A percentile compares a stretch with the other conserved stretches of the same genome.
These are phyloP conservation scores for Toxostoma redivivum DNA, from an alignment of 2,113 vertebrate genomes.

Conservation along the genomic window DNA sequence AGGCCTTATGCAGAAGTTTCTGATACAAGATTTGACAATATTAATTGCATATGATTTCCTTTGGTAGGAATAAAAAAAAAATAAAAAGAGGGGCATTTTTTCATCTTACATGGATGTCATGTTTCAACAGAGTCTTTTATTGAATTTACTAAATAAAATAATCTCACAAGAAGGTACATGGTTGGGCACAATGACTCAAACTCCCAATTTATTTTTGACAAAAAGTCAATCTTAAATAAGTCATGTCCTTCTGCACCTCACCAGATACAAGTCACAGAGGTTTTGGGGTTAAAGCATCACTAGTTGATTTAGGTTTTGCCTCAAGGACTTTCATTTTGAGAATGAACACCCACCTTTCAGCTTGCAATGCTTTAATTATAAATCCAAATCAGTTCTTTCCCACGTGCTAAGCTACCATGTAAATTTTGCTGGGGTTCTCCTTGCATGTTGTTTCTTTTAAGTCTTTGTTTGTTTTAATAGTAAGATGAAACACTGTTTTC, in stretches of 20 bases:
- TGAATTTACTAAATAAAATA: not conserved
- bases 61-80: not conserved
- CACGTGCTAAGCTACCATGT: not conserved
- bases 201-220: not conserved
- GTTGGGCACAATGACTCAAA: rapidly evolving
- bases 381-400: not conserved
- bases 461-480: not conserved
- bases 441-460: not conserved
- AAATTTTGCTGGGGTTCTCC: not conserved
- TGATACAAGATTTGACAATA: not conserved
- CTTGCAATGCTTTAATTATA: not conserved
- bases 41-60: not conserved
- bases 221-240: not conserved
- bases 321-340: not conserved
- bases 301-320: not conserved
- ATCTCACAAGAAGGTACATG: not conserved
- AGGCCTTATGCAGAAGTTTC: not conserved
- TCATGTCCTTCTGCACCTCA: not conserved
- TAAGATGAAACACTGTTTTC: not conserved
- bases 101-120: not conserved
- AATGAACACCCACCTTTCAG: not conserved
- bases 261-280: not conserved
- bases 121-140: not conserved
- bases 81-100: not conserved
- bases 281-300: not conserved